These are phyloP conservation scores for zebrafish (Danio rerio) DNA, from an alignment of 2,113 vertebrate genomes.

Conservation along the genomic window DNA sequence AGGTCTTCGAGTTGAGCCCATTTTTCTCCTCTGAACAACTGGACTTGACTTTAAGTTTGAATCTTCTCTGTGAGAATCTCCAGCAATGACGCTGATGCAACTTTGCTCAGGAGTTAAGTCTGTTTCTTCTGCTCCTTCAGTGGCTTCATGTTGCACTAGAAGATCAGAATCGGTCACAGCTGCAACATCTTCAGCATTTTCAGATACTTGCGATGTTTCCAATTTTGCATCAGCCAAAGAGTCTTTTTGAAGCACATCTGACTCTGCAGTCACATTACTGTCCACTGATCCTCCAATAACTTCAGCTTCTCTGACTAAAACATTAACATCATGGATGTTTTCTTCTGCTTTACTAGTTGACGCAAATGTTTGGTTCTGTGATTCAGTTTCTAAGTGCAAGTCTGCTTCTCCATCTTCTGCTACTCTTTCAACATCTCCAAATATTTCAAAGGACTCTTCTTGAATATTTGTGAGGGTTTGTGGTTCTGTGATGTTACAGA, in stretches of 20 bases:
- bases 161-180: not conserved
- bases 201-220: not conserved
- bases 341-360: not conserved
- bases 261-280: not conserved
- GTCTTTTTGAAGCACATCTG: not conserved
- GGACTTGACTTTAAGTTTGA: not conserved
- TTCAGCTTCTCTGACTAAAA: not conserved
- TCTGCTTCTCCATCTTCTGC: not conserved
- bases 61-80: not conserved
- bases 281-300: not conserved
- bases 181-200: not conserved
- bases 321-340: not conserved
- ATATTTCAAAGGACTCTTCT: not conserved
- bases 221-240: not conserved
- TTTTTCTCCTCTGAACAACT: constrained; percentile 2
- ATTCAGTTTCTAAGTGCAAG: not conserved
- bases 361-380: not conserved
- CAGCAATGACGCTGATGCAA: not conserved
- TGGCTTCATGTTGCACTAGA: not conserved
- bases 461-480: not conserved
- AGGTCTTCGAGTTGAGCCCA: constrained; percentile 21
- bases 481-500: not conserved
- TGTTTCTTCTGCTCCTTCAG: not conserved
- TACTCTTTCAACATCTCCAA: not conserved
- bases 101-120: not conserved